Evolutionary conservation across 2,797 vertebrate species (phyloP), one percentile per base, ranked within the genome.

Genomic region (Telmatherina bonti): DNA sequence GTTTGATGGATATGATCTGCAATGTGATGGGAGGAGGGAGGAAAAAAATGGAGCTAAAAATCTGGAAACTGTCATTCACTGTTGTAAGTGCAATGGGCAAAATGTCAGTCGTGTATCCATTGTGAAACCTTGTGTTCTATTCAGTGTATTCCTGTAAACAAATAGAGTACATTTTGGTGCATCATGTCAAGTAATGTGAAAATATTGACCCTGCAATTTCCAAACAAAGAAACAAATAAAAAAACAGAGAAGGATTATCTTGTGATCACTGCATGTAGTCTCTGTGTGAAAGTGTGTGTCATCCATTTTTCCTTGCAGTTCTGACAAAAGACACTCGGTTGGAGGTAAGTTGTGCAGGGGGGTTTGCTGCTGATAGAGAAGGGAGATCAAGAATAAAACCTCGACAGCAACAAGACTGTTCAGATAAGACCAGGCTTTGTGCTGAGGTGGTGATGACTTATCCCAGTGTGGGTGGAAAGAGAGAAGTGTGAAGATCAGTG

Each of bases 101-200:
- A 95, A 94, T 93, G 95, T 93, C 94, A 95, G 95, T 95, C 93
- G 95, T 95, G 94, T 95, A 96, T 96, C 93, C 96, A 96, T 96
- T 96, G 97, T 99, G 96, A 95, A 95, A 96, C 93, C 90, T 95
- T 95, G 96, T 97, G 95, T 96, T 96, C 90, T 96, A 97, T 96
- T 95, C 96, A 95, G 92, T 95, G 96, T 98, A 96, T 96, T 96
- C 96, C 93, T 96, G 96, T 99, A 96, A 96, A 96, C 95, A 95
- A 95, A 93, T 92, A 95, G 95, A 96, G 95, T 96, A 96, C 88
- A 93, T 93, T 93, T 95, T 96, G 90, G 95, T 96, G 96, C 96
- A 96, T 96, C 92, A 94, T 96, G 96, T 95, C 95, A 95, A 95
- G 96, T 98, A 96, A 97, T 95, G 97, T 99, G 91, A 94, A 95